These are phyloP conservation scores for Xestoiulus laeticollis DNA, from an alignment of 2,888 invertebrate genomes.

Conservation along the genomic window DNA sequence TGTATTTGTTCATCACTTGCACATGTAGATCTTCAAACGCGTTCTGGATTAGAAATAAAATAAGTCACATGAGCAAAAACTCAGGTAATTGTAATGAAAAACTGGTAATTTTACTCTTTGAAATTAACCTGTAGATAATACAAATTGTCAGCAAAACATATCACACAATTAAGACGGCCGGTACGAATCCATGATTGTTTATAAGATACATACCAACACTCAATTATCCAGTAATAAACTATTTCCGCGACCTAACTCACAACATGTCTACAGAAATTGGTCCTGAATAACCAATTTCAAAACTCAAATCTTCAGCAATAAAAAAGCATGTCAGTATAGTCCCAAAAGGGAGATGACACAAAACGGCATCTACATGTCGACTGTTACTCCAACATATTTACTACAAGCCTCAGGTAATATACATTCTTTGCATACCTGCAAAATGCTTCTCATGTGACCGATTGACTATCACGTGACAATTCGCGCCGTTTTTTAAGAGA, in stretches of 20 bases:
- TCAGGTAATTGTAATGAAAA: not conserved
- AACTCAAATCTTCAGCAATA: not conserved
- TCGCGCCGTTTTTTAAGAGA: not conserved
- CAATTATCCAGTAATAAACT: not conserved
- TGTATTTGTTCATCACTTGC: no score
- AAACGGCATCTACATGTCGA: not conserved
- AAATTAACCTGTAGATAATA: slow-evolving; percentile 10
- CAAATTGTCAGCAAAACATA: slow-evolving; percentile 6
- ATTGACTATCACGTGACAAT: not conserved
- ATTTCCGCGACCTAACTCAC: not conserved
- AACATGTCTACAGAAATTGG: no score
- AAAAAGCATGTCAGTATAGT: not conserved
- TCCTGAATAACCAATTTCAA: not conserved
- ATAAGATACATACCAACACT: not conserved
- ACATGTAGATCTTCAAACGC: no score
- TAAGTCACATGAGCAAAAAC: not conserved
- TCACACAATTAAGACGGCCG: not conserved
- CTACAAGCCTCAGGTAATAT: not conserved
- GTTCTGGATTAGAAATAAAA: not conserved
- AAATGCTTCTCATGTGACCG: not conserved
- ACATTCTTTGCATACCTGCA: not conserved
- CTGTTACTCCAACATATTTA: not conserved
- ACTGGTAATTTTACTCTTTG: not conserved
- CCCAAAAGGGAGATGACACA: not conserved
- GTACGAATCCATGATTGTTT: not conserved